These are phyloP conservation scores for Orchestes rusci DNA, from an alignment of 2,888 invertebrate genomes.

Conservation along the genomic window DNA sequence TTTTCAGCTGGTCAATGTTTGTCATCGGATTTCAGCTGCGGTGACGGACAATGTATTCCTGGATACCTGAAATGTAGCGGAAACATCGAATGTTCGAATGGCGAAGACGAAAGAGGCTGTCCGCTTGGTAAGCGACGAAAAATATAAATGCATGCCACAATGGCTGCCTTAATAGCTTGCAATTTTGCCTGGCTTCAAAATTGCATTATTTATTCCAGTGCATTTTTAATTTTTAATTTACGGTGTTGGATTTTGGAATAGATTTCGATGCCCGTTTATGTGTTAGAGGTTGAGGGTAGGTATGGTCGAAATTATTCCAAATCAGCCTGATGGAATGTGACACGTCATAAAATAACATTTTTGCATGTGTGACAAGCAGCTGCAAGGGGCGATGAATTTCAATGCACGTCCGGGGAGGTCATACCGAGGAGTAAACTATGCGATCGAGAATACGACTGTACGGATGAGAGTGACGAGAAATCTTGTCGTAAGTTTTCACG, in stretches of 20 bases:
- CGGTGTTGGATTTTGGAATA: slow-evolving; percentile 15
- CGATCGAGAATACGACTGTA: slow-evolving; percentile 54
- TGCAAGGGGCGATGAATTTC: slow-evolving; percentile 43
- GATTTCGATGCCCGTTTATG: too few relatives aligned
- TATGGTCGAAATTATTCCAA: too few relatives aligned
- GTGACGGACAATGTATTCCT: slow-evolving; percentile 52
- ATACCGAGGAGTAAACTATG: slow-evolving; percentile 52
- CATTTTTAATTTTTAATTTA: slow-evolving; percentile 12
- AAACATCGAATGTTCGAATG: slow-evolving; percentile 51
- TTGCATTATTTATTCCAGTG: slow-evolving; percentile 8
- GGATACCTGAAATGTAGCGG: slow-evolving; percentile 52
- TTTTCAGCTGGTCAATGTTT: slow-evolving; percentile 32
- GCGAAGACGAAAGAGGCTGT: slow-evolving; percentile 52
- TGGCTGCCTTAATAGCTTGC: slow-evolving; percentile 19
- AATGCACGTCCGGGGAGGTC: slow-evolving; percentile 53
- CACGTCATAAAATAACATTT: too few relatives aligned
- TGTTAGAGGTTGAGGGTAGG: too few relatives aligned
- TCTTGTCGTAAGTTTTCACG: slow-evolving; percentile 43
- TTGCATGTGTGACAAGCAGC: slow-evolving; percentile 18
- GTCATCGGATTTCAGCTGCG: slow-evolving; percentile 47
- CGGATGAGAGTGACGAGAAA: slow-evolving; percentile 49
- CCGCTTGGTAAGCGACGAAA: slow-evolving; percentile 24
- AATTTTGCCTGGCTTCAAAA: slow-evolving; percentile 11
- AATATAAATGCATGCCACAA: too few relatives aligned
- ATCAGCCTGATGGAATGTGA: too few relatives aligned